phyloP scores from a whole-genome alignment of 2,797 vertebrate species.

The Merluccius polli region DNA sequence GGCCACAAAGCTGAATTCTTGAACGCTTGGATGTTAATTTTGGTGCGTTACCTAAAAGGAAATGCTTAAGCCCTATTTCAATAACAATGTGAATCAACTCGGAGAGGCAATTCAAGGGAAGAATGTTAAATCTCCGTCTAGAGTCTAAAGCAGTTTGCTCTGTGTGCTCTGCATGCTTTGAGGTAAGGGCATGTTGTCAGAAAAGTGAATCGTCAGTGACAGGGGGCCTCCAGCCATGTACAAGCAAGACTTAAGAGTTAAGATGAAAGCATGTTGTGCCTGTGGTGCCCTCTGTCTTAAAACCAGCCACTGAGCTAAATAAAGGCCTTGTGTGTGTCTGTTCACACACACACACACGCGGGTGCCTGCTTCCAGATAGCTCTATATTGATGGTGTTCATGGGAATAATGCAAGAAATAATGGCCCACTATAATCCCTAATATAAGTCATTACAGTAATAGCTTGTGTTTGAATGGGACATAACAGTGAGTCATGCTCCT shows the following conservation, averaged over 20 bases:
- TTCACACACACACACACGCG: neutral
- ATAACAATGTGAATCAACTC: neutral
- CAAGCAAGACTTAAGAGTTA: constrained; percentile 23
- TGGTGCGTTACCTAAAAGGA: neutral
- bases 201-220: constrained; percentile 21
- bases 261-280: constrained; percentile 30
- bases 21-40: neutral
- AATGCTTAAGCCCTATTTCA: neutral
- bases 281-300: constrained; percentile 15
- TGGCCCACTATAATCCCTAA: neutral
- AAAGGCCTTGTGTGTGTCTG: too few species aligned
- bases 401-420: constrained; percentile 22
- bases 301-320: constrained; percentile 8
- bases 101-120: neutral
- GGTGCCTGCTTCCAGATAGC: neutral
- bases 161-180: neutral
- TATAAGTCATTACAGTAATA: constrained; percentile 20
- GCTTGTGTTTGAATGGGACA: constrained; percentile 40
- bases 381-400: neutral
- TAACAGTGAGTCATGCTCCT: constrained; percentile 21
- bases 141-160: constrained; percentile 13
- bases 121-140: neutral
- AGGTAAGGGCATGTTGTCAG: constrained; percentile 4
- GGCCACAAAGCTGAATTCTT: neutral
- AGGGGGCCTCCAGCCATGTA: neutral